Conservation (phyloP, 2,797 vertebrate genomes). For the Spinibarbus caldwelli region DNA sequence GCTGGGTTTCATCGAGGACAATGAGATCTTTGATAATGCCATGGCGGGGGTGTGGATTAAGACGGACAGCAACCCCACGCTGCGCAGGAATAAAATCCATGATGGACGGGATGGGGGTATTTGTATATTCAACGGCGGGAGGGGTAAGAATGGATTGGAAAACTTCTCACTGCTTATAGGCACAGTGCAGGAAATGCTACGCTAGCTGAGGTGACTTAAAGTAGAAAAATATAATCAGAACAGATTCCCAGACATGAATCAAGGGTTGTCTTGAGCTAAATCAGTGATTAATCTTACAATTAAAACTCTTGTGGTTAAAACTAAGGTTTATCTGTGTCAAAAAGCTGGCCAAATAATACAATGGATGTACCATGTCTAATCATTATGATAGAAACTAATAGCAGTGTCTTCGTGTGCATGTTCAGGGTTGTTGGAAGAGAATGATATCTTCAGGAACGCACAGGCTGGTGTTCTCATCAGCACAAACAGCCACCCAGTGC, state of each 20-base stretch:
- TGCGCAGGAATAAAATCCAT: slow-evolving; percentile 99
- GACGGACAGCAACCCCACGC: slow-evolving; percentile 98
- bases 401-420: slow-evolving; percentile 16
- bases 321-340: background rate
- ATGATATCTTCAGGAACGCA: slow-evolving; percentile 98
- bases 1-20: slow-evolving; percentile 98
- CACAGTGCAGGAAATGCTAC: background rate
- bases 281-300: background rate
- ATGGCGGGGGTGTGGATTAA: slow-evolving; percentile 99
- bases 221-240: background rate
- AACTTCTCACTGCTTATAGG: background rate
- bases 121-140: slow-evolving; percentile 99
- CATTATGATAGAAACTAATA: background rate
- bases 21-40: slow-evolving; percentile 99
- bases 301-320: background rate
- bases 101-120: slow-evolving; percentile 98
- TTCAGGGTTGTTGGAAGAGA: slow-evolving; percentile 95
- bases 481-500: slow-evolving; percentile 97
- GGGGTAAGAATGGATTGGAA: slow-evolving; percentile 80
- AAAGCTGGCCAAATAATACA: background rate
- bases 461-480: slow-evolving; percentile 99
- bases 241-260: background rate
- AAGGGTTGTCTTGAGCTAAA: background rate
- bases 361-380: slow-evolving; percentile 1
- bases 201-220: background rate